Percentiles rank a stretch among this genome's conserved stretches.
Evolutionary conservation across 1,140 invertebrate species (phyloP).

Genomic region (Tetramorium parvispinum): DNA sequence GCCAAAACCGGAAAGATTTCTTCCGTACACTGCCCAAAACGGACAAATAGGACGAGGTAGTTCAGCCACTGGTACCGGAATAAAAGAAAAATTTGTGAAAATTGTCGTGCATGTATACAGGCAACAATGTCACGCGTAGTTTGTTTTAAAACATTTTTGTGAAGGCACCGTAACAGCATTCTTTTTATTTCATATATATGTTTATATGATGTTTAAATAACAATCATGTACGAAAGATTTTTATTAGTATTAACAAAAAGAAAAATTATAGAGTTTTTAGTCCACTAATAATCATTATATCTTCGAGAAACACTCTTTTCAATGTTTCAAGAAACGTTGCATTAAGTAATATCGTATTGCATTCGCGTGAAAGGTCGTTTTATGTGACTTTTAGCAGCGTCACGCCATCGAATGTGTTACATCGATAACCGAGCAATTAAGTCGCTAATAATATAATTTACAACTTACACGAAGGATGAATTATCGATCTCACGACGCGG

Average conservation of each 20-base stretch:
- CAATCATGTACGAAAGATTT: neutral
- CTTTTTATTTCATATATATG: neutral
- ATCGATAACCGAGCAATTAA: conserved; percentile 73
- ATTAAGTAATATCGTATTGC: neutral
- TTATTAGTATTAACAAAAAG: neutral
- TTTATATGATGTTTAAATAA: neutral
- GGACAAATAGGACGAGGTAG: conserved; percentile 82
- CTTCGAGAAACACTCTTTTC: neutral
- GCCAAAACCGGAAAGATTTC: conserved; percentile 84
- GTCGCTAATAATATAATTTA: conserved; percentile 76
- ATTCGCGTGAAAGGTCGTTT: conserved; percentile 40
- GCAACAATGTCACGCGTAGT: neutral
- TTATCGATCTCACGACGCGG: conserved; percentile 63
- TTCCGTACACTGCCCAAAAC: conserved; percentile 81
- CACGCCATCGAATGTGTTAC: conserved; percentile 53
- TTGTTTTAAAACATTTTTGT: neutral
- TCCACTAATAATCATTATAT: neutral
- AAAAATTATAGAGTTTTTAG: neutral
- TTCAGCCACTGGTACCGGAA: conserved; percentile 75
- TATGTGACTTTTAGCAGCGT: conserved; percentile 33
- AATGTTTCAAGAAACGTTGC: neutral
- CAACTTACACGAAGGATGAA: conserved; percentile 63
- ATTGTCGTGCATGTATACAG: conserved; percentile 49
- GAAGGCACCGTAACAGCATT: neutral
- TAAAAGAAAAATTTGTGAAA: conserved; percentile 78